phyloP scores from a whole-genome alignment of 2,888 invertebrate species.

The Noctua janthe region DNA sequence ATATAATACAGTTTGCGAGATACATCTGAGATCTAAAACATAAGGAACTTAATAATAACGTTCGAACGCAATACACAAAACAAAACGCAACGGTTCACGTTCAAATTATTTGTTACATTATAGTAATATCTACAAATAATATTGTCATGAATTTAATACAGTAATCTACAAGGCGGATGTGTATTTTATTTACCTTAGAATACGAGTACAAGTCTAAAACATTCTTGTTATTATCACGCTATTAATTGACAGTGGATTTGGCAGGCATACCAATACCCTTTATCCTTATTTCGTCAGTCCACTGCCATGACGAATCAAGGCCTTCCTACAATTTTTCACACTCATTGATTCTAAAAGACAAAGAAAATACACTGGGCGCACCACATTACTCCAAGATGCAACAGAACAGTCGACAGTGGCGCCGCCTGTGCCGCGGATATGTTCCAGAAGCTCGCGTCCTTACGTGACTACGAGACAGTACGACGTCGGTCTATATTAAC shows the following conservation, averaged over 20 bases:
- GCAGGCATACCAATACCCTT: not conserved
- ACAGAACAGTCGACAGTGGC: constrained; percentile 41
- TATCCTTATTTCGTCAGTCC: constrained; percentile 15
- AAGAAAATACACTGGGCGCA: constrained; percentile 49
- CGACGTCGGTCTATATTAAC: constrained; percentile 77
- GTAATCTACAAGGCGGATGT: constrained; percentile 68
- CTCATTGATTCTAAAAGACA: constrained; percentile 12
- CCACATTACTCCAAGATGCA: constrained; percentile 19
- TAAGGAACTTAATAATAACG: constrained; percentile 81
- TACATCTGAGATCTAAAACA: constrained; percentile 85
- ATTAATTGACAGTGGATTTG: constrained; percentile 1
- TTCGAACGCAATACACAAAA: constrained; percentile 71
- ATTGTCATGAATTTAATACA: constrained; percentile 85
- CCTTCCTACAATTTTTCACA: not conserved
- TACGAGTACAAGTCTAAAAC: not conserved
- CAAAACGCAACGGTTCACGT: constrained; percentile 70
- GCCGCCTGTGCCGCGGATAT: constrained; percentile 73
- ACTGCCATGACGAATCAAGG: not conserved
- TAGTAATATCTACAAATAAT: constrained; percentile 79
- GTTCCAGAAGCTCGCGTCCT: constrained; percentile 73
- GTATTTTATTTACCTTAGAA: constrained; percentile 50
- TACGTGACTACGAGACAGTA: too few relatives aligned
- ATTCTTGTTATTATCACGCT: not conserved
- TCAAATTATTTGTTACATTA: constrained; percentile 64
- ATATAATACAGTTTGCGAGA: constrained; percentile 81